phyloP scores from a whole-genome alignment of 2,113 vertebrate genomes.

The Tragelaphus strepsiceros region DNA sequence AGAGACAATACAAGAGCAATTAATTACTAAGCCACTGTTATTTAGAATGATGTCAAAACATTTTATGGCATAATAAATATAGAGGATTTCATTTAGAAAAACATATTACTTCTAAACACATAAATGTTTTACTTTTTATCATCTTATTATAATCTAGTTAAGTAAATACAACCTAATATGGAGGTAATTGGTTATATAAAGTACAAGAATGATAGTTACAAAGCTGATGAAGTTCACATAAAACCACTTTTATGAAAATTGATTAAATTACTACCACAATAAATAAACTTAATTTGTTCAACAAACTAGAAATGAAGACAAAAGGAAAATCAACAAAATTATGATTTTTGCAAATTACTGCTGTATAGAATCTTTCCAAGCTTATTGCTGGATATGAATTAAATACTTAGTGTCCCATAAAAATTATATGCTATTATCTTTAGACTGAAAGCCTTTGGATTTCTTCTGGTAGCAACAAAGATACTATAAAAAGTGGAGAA shows the following conservation, averaged over 20 bases:
- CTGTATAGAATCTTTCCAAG: background rate
- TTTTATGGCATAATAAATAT: constrained; percentile 11
- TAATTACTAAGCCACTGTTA: constrained; percentile 18
- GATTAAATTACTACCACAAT: constrained; percentile 38
- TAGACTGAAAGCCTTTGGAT: background rate
- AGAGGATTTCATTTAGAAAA: constrained; percentile 18
- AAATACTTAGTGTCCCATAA: background rate
- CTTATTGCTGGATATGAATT: background rate
- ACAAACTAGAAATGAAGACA: constrained; percentile 43
- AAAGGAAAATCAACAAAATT: constrained; percentile 30
- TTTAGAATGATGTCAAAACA: background rate
- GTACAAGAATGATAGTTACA: constrained; percentile 24
- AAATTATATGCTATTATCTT: background rate
- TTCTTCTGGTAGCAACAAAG: background rate
- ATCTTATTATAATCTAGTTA: constrained; percentile 46
- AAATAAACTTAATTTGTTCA: constrained; percentile 54
- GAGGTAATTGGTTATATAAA: constrained; percentile 53
- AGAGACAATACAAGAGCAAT: background rate
- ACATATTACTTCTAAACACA: background rate
- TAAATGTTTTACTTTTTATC: constrained; percentile 11
- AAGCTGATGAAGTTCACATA: constrained; percentile 38
- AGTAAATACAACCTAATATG: constrained; percentile 46
- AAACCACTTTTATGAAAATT: constrained; percentile 43
- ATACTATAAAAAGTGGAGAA: background rate
- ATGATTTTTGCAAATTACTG: background rate